Percentiles rank a stretch among this genome's conserved stretches.
Evolutionary conservation across 1,140 invertebrate species (phyloP).

Genomic region (Hylaeus volcanicus): DNA sequence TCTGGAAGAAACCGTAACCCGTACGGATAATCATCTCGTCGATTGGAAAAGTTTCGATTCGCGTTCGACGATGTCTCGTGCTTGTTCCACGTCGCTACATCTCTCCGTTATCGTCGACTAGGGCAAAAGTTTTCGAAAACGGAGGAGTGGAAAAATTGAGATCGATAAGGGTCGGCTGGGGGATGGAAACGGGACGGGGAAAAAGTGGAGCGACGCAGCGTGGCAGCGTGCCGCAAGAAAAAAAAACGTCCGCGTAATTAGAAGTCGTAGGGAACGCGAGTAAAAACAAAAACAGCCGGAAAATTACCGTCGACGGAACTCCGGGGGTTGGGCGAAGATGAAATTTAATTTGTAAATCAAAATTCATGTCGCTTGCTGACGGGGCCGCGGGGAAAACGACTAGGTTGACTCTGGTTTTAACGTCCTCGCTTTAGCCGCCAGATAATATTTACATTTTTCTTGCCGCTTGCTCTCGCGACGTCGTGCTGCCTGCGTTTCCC

Average conservation of each 20-base stretch:
- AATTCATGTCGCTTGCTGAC: conserved; percentile 47
- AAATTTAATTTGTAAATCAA: conserved; percentile 62
- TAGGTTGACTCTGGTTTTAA: conserved; percentile 44
- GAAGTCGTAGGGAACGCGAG: conserved; percentile 37
- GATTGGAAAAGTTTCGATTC: neutral
- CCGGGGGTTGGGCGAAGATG: neutral
- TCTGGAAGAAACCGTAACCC: too few relatives aligned
- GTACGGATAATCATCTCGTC: too few relatives aligned
- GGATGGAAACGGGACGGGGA: conserved; percentile 8
- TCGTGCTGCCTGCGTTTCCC: neutral
- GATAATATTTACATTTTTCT: conserved; percentile 7
- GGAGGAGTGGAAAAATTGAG: conserved; percentile 4
- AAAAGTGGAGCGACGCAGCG: neutral
- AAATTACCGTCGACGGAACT: conserved; percentile 42
- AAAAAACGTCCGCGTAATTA: conserved; percentile 50
- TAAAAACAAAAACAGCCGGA: conserved; percentile 47
- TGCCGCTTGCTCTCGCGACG: neutral
- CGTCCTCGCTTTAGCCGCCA: neutral
- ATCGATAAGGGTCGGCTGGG: conserved; percentile 25
- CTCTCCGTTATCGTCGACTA: neutral
- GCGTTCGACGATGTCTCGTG: too few relatives aligned
- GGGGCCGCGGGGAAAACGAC: neutral
- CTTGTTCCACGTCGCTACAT: neutral
- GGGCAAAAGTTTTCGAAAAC: conserved; percentile 18
- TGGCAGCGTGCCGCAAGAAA: conserved; percentile 19